Conservation (phyloP, 2,113 vertebrate species). For the Turdus rufiventris region DNA sequence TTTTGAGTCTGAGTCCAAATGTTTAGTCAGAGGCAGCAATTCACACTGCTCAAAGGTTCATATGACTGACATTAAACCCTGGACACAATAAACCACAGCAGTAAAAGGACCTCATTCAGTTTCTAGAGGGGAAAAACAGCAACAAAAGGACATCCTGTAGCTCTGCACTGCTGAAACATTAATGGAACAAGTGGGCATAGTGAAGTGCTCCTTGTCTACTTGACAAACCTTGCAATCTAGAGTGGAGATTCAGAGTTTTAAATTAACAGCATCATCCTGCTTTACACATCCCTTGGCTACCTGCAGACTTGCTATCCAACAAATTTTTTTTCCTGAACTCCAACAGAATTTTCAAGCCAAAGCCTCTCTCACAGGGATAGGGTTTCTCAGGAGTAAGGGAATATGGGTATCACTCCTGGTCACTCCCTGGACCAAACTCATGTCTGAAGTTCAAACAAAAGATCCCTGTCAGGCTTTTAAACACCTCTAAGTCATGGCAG, state of each 20-base stretch:
- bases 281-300: background rate
- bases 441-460: constrained; percentile 64
- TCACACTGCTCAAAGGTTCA: background rate
- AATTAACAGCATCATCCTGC: background rate
- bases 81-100: background rate
- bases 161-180: background rate
- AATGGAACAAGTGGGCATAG: background rate
- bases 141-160: background rate
- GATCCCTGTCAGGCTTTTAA: constrained; percentile 55
- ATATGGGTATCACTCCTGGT: background rate
- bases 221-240: background rate
- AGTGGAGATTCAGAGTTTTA: background rate
- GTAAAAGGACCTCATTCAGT: background rate
- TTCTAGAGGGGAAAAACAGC: background rate
- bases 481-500: background rate
- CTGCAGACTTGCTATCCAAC: background rate
- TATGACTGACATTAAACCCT: constrained; percentile 1
- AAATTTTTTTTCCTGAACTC: background rate
- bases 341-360: background rate
- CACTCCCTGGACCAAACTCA: background rate
- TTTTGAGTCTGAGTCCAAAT: background rate
- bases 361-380: constrained; percentile 21
- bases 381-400: constrained; percentile 30
- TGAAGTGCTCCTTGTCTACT: background rate
- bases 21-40: constrained; percentile 11